phyloP scores from a whole-genome alignment of 2,797 vertebrate genomes.

The Melopsittacus undulatus region DNA sequence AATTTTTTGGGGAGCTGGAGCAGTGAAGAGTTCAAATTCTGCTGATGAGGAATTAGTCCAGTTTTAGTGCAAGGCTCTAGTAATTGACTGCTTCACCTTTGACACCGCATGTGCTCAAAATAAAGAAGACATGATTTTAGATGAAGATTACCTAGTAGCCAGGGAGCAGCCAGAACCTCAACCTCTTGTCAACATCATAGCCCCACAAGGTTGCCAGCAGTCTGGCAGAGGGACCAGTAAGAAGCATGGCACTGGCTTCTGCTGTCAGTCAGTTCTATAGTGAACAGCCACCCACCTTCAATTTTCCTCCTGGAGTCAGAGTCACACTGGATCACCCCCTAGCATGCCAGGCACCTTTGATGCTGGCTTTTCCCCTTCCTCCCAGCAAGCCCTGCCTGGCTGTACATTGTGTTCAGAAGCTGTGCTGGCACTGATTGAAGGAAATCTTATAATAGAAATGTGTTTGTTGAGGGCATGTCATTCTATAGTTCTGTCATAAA shows the following conservation, averaged over 20 bases:
- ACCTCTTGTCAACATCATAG: not conserved
- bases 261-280: not conserved
- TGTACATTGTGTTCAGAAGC: not conserved
- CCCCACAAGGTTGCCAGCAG: not conserved
- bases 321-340: not conserved
- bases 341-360: not conserved
- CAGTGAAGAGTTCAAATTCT: not conserved
- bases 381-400: not conserved
- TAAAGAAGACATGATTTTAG: not conserved
- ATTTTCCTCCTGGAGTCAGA: not conserved
- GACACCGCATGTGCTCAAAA: not conserved
- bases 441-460: not conserved
- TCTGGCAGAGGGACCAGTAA: not conserved
- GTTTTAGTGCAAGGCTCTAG: not conserved
- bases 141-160: not conserved
- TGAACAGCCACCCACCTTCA: not conserved
- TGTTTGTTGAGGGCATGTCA: not conserved
- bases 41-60: not conserved
- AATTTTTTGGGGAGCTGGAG: not conserved
- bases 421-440: not conserved
- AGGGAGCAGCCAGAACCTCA: not conserved
- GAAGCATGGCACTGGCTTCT: not conserved
- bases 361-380: not conserved
- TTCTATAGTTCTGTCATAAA: constrained; percentile 22
- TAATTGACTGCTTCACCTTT: not conserved